Conservation (phyloP, 2,888 invertebrate genomes). For the Drosophila helvetica region DNA sequence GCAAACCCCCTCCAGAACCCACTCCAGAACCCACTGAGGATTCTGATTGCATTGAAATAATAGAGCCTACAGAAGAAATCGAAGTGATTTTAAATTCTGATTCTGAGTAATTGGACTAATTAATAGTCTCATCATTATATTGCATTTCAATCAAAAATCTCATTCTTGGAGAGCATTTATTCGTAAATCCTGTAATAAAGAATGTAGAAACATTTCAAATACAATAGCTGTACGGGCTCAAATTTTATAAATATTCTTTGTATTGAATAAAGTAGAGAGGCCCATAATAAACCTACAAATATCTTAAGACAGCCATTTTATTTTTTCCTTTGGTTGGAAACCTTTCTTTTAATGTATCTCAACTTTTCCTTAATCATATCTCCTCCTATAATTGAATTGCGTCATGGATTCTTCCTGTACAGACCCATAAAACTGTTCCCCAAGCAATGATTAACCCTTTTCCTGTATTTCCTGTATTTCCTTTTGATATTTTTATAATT, state of each 20-base stretch:
- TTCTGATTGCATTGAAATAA: too few species aligned
- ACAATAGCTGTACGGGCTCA: too few species aligned
- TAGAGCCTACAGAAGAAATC: too few species aligned
- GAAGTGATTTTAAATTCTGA: too few species aligned
- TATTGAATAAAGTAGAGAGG: not conserved
- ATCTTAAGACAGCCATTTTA: not conserved
- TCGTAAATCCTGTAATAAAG: not conserved
- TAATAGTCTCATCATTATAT: not conserved
- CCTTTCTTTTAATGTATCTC: not conserved
- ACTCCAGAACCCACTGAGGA: too few species aligned
- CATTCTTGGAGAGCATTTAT: not conserved
- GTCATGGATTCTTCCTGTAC: not conserved
- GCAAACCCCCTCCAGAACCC: too few species aligned
- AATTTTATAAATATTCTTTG: too few species aligned
- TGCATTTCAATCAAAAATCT: not conserved
- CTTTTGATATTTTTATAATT: slow-evolving; percentile 18
- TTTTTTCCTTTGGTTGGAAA: too few species aligned
- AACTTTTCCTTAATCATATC: not conserved
- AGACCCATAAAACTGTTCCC: slow-evolving; percentile 16
- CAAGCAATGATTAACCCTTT: slow-evolving; percentile 36
- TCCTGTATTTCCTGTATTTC: slow-evolving; percentile 16
- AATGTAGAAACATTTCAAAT: not conserved
- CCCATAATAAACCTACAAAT: not conserved
- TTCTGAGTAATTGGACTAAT: too few species aligned
- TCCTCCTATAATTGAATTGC: slow-evolving; percentile 1